Percentiles rank a stretch among this genome's conserved stretches.
Evolutionary conservation across 2,888 invertebrate genomes (phyloP).

Genomic region (Ochropleura leucogaster): DNA sequence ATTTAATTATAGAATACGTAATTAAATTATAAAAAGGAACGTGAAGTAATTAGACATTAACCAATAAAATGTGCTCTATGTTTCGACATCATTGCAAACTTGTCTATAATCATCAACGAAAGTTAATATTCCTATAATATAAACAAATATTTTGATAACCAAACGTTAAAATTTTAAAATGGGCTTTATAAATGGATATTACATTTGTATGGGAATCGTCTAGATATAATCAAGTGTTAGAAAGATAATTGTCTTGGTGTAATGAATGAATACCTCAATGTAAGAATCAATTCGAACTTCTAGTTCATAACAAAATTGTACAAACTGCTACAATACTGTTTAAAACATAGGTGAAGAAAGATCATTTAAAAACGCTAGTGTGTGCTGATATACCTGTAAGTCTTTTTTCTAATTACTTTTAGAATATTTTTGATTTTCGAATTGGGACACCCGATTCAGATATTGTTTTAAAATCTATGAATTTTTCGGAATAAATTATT

Average conservation of each 20-base stretch:
- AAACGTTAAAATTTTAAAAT: conserved; percentile 77
- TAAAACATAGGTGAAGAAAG: conserved; percentile 55
- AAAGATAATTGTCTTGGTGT: conserved; percentile 78
- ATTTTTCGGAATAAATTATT: conserved; percentile 79
- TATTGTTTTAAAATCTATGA: conserved; percentile 65
- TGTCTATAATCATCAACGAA: conserved; percentile 69
- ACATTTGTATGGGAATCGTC: conserved; percentile 75
- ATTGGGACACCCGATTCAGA: conserved; percentile 76
- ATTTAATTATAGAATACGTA: conserved; percentile 41
- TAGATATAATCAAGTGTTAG: conserved; percentile 69
- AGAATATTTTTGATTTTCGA: conserved; percentile 71
- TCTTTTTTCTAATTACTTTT: conserved; percentile 70
- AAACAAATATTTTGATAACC: conserved; percentile 81
- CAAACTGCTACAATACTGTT: conserved; percentile 70
- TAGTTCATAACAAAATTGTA: conserved; percentile 73
- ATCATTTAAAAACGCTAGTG: conserved; percentile 69
- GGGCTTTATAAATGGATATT: conserved; percentile 81
- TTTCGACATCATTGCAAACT: conserved; percentile 40
- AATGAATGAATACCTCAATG: conserved; percentile 79
- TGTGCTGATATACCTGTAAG: conserved; percentile 73
- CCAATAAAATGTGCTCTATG: conserved; percentile 36
- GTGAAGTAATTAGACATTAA: conserved; percentile 17
- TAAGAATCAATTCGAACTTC: conserved; percentile 72
- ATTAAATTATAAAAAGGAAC: conserved; percentile 28
- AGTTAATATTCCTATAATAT: conserved; percentile 69